Evolutionary conservation across 2,113 vertebrate species (phyloP), one percentile per base, ranked within the genome.

Genomic region (Toxostoma redivivum): DNA sequence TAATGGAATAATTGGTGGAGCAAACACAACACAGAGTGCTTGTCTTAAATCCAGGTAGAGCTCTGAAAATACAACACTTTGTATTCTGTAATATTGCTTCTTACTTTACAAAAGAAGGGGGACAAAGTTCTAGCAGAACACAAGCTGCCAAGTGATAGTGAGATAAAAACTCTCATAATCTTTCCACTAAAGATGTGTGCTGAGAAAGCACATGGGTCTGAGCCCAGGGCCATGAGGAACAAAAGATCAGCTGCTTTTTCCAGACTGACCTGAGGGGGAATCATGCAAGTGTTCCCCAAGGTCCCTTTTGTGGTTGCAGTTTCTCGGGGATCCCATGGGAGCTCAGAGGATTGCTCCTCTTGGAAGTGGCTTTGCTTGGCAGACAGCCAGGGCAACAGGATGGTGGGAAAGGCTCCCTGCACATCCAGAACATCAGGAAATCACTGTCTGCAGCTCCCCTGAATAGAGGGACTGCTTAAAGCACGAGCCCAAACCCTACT

Each of bases 351-450:
- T 56, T 88, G 74, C 67, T 96, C 88, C 84, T 92, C 64, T 54
- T 65, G 67, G 69, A 93, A 84, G 56, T 22, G 80, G 82, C 88
- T 94, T 81, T 86, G 42, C 90, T 94, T 93, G 94, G 90, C 88
- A 66, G 65, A 81, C 1, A 92, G 92, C 93, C 96, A 92, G 44
- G 67, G 51, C 9, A 93, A 31, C 64, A 79, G 48, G 37, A 94
- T 79, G 90, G 94, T 96, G 96, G 94, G 96, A 96, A 97, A 97
- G 69, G 53, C 72, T 84, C 82, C 57, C 56, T 57, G 18, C 51
- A 70, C 3, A 2, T 90, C 64, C 45, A 81, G 76, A 96, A 70
- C 40, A 83, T 11, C 37, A 67, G 28, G 24, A 58, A 67, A 44
- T 67, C 38, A 7, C 47, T 37, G 7, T 77, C 15, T 54, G 11